Conservation (phyloP, 2,113 vertebrate genomes). For the Platichthys flesus region DNA sequence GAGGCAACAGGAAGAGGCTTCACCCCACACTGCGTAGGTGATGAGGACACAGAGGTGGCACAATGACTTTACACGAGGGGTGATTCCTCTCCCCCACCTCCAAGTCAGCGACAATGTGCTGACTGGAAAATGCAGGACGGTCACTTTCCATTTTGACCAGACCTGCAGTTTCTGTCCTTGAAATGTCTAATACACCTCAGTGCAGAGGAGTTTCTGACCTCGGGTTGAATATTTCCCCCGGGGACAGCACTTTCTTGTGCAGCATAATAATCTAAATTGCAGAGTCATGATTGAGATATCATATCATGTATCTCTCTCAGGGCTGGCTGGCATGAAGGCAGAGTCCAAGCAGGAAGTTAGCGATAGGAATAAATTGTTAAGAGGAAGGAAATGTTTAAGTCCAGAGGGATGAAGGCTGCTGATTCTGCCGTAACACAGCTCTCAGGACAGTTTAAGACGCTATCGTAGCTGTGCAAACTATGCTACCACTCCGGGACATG, state of each 20-base stretch:
- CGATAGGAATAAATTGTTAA: constrained; percentile 80
- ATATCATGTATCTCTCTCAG: constrained; percentile 72
- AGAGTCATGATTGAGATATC: constrained; percentile 74
- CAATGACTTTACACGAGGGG: too few relatives aligned
- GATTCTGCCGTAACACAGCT: constrained; percentile 60
- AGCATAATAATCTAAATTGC: constrained; percentile 73
- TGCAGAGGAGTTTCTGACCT: constrained; percentile 38
- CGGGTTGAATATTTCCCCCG: constrained; percentile 34
- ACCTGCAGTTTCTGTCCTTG: constrained; percentile 1
- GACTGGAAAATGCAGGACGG: constrained; percentile 46
- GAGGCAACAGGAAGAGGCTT: constrained; percentile 59
- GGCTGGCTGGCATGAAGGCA: constrained; percentile 70
- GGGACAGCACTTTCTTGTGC: constrained; percentile 38
- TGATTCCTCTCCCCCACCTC: too few relatives aligned
- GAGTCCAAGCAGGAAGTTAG: constrained; percentile 75
- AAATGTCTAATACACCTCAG: constrained; percentile 2
- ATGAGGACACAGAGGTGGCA: constrained; percentile 24
- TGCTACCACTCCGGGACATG: constrained; percentile 3
- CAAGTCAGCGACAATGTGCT: constrained; percentile 35
- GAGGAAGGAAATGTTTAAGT: constrained; percentile 85
- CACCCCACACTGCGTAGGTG: constrained; percentile 71
- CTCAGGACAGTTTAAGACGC: constrained; percentile 45
- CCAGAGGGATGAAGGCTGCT: constrained; percentile 70
- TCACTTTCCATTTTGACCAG: constrained; percentile 47
- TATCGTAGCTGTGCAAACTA: constrained; percentile 28